These are phyloP conservation scores for Allolobophora icterica DNA, from an alignment of 2,888 invertebrate species.

Conservation along the genomic window DNA sequence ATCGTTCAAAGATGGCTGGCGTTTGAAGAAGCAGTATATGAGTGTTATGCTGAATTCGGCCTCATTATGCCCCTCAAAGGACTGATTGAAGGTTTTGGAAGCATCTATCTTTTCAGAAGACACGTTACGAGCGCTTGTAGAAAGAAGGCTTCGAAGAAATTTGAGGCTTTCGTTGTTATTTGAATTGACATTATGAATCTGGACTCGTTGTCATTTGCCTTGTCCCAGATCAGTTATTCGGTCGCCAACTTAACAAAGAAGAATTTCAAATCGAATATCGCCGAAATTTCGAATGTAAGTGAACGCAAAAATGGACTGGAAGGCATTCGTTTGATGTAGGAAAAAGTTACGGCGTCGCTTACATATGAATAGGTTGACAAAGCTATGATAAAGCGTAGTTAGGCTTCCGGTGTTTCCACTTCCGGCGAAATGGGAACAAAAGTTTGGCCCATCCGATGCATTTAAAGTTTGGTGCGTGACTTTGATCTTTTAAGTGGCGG, in stretches of 20 bases:
- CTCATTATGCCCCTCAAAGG: constrained; percentile 26
- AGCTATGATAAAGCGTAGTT: neutral
- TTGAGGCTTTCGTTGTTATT: constrained; percentile 93
- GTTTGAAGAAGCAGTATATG: neutral
- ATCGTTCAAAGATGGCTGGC: constrained; percentile 5
- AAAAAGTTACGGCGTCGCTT: neutral
- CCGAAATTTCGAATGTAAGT: constrained; percentile 87
- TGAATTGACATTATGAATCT: constrained; percentile 71
- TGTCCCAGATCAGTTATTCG: constrained; percentile 97
- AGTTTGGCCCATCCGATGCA: neutral
- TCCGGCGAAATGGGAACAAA: neutral
- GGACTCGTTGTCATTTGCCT: constrained; percentile 97
- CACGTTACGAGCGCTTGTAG: constrained; percentile 13
- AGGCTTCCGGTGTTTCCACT: neutral
- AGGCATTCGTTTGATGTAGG: neutral
- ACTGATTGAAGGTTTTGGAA: constrained; percentile 19
- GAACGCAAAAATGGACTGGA: constrained; percentile 45
- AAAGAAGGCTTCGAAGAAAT: constrained; percentile 84
- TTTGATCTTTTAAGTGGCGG: neutral
- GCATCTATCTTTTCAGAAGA: constrained; percentile 12
- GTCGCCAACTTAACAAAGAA: constrained; percentile 93
- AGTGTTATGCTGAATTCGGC: constrained; percentile 2
- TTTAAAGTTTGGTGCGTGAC: neutral
- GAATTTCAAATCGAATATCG: constrained; percentile 88
- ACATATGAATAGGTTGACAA: neutral